Conservation (phyloP, 2,797 vertebrate genomes). For the Typhlichthys eigenmanni region DNA sequence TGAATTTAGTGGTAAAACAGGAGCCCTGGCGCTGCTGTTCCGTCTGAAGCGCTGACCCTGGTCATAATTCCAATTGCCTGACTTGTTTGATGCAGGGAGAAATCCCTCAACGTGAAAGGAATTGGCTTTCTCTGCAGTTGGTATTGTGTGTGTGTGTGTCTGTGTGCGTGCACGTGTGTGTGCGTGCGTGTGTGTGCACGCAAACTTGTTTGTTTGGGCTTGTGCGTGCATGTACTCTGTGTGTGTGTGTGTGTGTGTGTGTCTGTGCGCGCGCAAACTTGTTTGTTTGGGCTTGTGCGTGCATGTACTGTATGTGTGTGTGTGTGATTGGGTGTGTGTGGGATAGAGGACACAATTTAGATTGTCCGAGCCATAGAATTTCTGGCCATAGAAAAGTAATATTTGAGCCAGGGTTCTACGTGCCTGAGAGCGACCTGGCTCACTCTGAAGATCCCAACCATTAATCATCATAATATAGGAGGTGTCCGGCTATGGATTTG, state of each 20-base stretch:
- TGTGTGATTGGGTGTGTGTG: conserved; percentile 16
- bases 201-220: neutral
- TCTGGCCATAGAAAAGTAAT: conserved; percentile 27
- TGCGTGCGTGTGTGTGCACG: no score
- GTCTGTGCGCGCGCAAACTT: neutral
- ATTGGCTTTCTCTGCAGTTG: conserved; percentile 51
- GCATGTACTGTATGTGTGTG: neutral
- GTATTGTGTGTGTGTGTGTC: conserved; percentile 3
- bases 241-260: conserved; percentile 11
- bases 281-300: conserved; percentile 1
- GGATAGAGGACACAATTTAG: conserved; percentile 32
- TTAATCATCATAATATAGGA: conserved; percentile 72
- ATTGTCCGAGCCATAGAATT: conserved; percentile 49
- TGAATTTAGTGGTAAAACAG: conserved; percentile 52
- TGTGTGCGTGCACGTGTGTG: neutral
- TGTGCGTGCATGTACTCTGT: neutral
- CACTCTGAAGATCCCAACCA: conserved; percentile 49
- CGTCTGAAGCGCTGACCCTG: conserved; percentile 70
- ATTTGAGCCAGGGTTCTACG: conserved; percentile 16
- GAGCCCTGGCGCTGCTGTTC: conserved; percentile 47
- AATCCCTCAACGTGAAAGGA: conserved; percentile 64
- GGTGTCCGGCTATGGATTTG: conserved; percentile 66
- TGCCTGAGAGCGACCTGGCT: conserved; percentile 53
- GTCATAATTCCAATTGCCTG: conserved; percentile 71
- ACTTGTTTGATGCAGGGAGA: conserved; percentile 74